These are phyloP conservation scores for Diploptera punctata DNA, from an alignment of 2,888 invertebrate species.

Conservation along the genomic window DNA sequence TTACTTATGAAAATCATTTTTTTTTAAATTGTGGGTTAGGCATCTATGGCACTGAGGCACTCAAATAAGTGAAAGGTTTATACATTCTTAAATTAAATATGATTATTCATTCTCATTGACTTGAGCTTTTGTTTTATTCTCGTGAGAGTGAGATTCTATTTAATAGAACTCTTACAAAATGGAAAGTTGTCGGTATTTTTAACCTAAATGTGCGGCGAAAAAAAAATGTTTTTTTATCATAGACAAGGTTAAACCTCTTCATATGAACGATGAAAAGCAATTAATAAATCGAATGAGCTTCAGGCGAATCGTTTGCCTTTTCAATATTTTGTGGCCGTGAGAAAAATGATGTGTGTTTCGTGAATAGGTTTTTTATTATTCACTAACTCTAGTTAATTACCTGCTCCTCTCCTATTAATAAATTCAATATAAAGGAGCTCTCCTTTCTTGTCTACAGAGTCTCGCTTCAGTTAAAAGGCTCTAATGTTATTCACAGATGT, in stretches of 20 bases:
- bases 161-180: neutral
- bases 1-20: too few relatives aligned
- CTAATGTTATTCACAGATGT: neutral
- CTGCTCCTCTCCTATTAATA: neutral
- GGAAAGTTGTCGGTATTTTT: slow-evolving; percentile 1
- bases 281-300: neutral
- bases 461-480: neutral
- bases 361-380: neutral
- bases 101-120: slow-evolving; percentile 7
- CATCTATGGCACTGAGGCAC: too few relatives aligned
- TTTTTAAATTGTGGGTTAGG: too few relatives aligned
- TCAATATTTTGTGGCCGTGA: neutral
- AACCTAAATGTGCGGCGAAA: neutral
- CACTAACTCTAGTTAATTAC: neutral
- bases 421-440: neutral
- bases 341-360: neutral
- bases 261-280: neutral
- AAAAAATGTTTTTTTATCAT: neutral
- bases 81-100: too few relatives aligned
- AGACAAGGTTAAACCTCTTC: too few relatives aligned
- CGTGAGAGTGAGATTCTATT: slow-evolving; percentile 5
- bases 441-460: neutral
- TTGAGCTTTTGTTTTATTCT: neutral
- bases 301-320: neutral
- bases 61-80: too few relatives aligned